Evolutionary conservation across 2,888 invertebrate species (phyloP), one percentile per base, ranked within the genome.

Genomic region (Salticus scenicus): DNA sequence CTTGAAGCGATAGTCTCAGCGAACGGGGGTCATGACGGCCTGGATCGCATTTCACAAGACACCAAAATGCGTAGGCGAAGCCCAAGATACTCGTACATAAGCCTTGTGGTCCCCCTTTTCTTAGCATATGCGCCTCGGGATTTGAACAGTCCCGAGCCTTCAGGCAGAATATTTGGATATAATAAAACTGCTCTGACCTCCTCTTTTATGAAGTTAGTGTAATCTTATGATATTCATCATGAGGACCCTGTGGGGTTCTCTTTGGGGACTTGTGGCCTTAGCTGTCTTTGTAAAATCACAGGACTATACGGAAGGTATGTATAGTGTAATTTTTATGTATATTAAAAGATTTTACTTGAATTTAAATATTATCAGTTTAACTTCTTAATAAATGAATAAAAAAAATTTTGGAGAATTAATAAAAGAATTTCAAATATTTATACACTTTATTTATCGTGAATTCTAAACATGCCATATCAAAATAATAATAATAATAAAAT

Each of bases 1-100:
- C 79, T 79, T 79, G 79, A 79, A 79, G 79, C 79, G 79, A 79
- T 79, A 78, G 71, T 41, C 37, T 70, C 27, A 33, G 70, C 63
- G 78, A 27, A 47, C 51, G 72, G 79, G 72, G 78, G 71, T 71
- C 71, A 71, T 64, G 41, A 42, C 70, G 47, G 72, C 66, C 66
- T 72, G 79, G 71, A 72, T 79, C 79, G 41, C 72, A 72, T 79
- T 79, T 64, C 79, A n/a, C n/a, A 79, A 70, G 33, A 64, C 24
- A 41, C 28, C 47, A 14, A 30, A 64, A 31, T 12, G 78, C 71
- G 79, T 72, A 72, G 72, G 79, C 72, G 79, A 64, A 30, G 14
- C n/a, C 47, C 24, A 7, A 20, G 31, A 33, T 79, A 66, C 79
- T 57, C 79, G 79, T 79, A 79, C 79, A 79, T 79, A 79, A 79